Conservation (phyloP, 2,113 vertebrate species). For the Cryptomyrus ogoouensis region DNA sequence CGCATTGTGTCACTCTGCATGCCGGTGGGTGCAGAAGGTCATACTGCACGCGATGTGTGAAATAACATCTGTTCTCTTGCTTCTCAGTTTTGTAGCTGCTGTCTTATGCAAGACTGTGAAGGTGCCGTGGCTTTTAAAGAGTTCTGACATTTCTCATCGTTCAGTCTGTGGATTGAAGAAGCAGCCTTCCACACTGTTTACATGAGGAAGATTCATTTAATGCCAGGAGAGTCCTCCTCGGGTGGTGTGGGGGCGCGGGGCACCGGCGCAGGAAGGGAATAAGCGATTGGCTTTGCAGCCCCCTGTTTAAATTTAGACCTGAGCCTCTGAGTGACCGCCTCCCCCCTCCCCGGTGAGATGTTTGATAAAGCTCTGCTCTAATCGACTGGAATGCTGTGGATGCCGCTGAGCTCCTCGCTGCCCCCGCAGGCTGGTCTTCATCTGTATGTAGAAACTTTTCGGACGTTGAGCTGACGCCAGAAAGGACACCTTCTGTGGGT, state of each 20-base stretch:
- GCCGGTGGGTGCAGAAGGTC: neutral
- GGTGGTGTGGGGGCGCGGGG: neutral
- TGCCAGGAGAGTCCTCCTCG: neutral
- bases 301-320: neutral
- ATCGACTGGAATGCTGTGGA: neutral
- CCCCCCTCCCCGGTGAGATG: neutral
- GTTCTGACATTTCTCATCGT: neutral
- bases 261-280: neutral
- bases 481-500: neutral
- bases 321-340: neutral
- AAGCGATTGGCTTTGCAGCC: neutral
- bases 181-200: neutral
- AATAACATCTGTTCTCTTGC: neutral
- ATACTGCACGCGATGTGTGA: neutral
- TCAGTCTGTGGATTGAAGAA: neutral
- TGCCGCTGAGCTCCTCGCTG: neutral
- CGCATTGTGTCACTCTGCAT: neutral
- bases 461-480: neutral
- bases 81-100: neutral
- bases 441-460: neutral
- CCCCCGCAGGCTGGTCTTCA: neutral
- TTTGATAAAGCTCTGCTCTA: neutral
- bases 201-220: neutral
- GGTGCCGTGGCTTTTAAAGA: neutral
- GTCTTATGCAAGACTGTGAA: neutral